Conservation (phyloP, 2,888 invertebrate genomes). For the Melinaea menophilus region DNA sequence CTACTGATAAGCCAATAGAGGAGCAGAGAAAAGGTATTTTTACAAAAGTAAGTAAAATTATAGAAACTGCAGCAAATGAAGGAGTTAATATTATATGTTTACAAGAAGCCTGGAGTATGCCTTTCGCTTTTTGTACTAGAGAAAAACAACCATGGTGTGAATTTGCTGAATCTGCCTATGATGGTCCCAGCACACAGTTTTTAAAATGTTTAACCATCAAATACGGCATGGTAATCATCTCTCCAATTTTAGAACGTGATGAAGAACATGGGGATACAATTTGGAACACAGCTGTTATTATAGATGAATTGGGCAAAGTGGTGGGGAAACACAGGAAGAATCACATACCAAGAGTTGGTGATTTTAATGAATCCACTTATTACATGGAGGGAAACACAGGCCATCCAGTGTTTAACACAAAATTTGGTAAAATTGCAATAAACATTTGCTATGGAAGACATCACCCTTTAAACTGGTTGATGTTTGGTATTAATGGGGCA, state of each 20-base stretch:
- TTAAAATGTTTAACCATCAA: conserved; percentile 86
- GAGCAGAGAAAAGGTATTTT: conserved; percentile 89
- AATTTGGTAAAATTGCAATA: conserved; percentile 92
- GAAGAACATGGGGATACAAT: conserved; percentile 89
- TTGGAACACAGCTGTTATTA: conserved; percentile 97
- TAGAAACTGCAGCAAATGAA: conserved; percentile 85
- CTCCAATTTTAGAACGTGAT: conserved; percentile 97
- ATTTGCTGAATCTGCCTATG: conserved; percentile 93
- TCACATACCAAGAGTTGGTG: conserved; percentile 98
- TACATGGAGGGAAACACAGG: conserved; percentile 98
- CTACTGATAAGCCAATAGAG: conserved; percentile 85
- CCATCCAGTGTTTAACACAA: conserved; percentile 95
- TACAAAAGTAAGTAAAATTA: conserved; percentile 84
- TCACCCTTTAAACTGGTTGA: conserved; percentile 98
- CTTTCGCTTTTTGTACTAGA: conserved; percentile 98
- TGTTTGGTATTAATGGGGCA: conserved; percentile 98
- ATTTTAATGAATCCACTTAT: conserved; percentile 99
- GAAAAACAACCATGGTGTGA: conserved; percentile 98
- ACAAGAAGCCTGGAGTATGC: conserved; percentile 99
- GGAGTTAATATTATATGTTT: conserved; percentile 94
- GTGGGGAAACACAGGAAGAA: conserved; percentile 98
- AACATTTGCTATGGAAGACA: conserved; percentile 99
- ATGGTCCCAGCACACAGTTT: conserved; percentile 91
- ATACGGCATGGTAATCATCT: conserved; percentile 95
- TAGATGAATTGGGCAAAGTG: conserved; percentile 89